These are phyloP conservation scores for Aethes cnicana DNA, from an alignment of 2,888 invertebrate genomes.

Conservation along the genomic window DNA sequence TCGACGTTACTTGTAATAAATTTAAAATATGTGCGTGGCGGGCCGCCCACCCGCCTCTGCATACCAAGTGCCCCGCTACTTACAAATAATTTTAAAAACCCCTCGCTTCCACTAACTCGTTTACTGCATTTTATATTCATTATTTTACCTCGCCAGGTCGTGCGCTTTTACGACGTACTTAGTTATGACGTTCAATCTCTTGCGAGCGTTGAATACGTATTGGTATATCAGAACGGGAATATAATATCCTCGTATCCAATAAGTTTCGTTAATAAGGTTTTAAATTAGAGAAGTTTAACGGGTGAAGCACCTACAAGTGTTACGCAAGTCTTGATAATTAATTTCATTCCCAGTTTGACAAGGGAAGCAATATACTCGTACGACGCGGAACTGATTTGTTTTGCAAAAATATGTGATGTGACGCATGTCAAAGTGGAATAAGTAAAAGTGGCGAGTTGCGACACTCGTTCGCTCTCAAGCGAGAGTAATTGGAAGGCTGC, in stretches of 20 bases:
- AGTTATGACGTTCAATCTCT: constrained; percentile 45
- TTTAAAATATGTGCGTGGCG: constrained; percentile 71
- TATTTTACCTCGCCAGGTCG: constrained; percentile 45
- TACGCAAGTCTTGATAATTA: not conserved
- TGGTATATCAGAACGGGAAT: constrained; percentile 1
- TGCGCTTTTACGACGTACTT: constrained; percentile 52
- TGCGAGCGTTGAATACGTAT: constrained; percentile 29
- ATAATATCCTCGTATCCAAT: constrained; percentile 14
- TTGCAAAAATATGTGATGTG: constrained; percentile 12
- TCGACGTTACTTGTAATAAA: constrained; percentile 66
- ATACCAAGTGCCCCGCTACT: constrained; percentile 62
- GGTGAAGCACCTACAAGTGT: not conserved
- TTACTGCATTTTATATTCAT: constrained; percentile 66
- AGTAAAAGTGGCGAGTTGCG: constrained; percentile 19
- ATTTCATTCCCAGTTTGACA: not conserved
- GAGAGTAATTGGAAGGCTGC: constrained; percentile 36
- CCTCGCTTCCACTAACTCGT: constrained; percentile 48
- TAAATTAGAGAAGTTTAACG: constrained; percentile 3
- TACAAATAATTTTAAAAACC: constrained; percentile 69
- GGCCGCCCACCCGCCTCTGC: constrained; percentile 46
- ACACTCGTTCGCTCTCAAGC: constrained; percentile 17
- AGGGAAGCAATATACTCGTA: not conserved
- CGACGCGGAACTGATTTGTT: constrained; percentile 5
- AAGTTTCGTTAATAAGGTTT: constrained; percentile 12
- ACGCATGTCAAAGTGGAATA: constrained; percentile 17